phyloP scores from a whole-genome alignment of 2,888 invertebrate species.

The Scotopteryx bipunctaria region DNA sequence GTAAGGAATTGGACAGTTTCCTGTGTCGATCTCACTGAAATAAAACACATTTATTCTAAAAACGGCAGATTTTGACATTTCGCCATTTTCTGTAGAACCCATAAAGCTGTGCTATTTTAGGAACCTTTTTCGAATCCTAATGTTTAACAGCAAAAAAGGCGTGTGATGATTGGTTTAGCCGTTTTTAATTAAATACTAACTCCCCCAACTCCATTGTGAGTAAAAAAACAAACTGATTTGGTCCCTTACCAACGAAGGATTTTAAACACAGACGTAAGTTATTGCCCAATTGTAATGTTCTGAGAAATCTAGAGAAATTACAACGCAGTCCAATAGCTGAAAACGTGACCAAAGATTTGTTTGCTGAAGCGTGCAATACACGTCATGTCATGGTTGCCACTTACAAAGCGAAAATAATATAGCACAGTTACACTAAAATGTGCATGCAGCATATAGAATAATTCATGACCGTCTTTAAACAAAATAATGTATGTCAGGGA shows the following conservation, averaged over 20 bases:
- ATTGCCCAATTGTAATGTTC: conserved; percentile 17
- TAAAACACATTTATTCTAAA: too few relatives aligned
- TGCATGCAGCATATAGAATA: background rate
- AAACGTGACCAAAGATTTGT: conserved; percentile 22
- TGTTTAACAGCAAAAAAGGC: background rate
- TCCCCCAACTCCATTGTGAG: background rate
- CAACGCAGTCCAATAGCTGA: conserved; percentile 8
- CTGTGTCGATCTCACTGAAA: too few relatives aligned
- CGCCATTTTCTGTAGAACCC: too few relatives aligned
- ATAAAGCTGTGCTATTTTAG: too few relatives aligned
- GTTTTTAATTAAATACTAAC: background rate
- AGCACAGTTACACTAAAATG: conserved; percentile 9
- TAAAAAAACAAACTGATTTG: conserved; percentile 39
- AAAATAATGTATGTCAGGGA: background rate
- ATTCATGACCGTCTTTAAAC: background rate
- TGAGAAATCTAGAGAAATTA: conserved; percentile 21
- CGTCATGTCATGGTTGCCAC: conserved; percentile 19
- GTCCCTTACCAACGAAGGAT: conserved; percentile 55
- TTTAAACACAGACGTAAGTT: conserved; percentile 1
- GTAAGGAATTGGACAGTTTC: too few relatives aligned
- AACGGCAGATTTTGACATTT: too few relatives aligned
- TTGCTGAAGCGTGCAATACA: conserved; percentile 19
- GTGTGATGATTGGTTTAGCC: background rate
- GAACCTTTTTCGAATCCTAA: too few relatives aligned
- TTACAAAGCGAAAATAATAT: conserved; percentile 18